Percentiles rank a stretch among this genome's conserved stretches.
phyloP scores from a whole-genome alignment of 2,888 invertebrate genomes.

The Hydrotaea cyrtoneurina region DNA sequence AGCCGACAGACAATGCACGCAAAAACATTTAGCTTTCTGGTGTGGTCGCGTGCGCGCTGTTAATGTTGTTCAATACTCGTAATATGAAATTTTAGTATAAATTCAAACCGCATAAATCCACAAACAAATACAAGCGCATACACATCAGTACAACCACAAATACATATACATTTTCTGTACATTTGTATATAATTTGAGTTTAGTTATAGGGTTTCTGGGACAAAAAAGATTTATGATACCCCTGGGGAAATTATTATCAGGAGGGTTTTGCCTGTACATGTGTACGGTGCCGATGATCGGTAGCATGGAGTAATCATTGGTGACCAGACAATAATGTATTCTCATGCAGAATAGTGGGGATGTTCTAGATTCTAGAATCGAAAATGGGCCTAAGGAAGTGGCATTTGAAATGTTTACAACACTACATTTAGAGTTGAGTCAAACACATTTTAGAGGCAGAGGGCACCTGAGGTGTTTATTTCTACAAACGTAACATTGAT shows the following conservation, averaged over 20 bases:
- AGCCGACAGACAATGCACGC: background rate
- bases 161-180: background rate
- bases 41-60: conserved; percentile 65
- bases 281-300: too few relatives aligned
- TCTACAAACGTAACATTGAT: too few relatives aligned
- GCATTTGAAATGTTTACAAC: too few relatives aligned
- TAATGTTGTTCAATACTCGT: conserved; percentile 65
- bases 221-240: conserved; percentile 15
- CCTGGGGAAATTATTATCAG: background rate
- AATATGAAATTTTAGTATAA: conserved; percentile 46
- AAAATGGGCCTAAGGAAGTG: too few relatives aligned
- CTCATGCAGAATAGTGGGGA: too few relatives aligned
- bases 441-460: too few relatives aligned
- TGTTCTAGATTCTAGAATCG: too few relatives aligned
- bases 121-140: background rate
- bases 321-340: too few relatives aligned
- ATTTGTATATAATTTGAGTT: conserved; percentile 39
- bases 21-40: conserved; percentile 65
- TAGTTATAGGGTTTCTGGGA: conserved; percentile 43
- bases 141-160: conserved; percentile 37
- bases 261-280: too few relatives aligned
- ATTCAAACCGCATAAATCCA: conserved; percentile 38
- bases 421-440: too few relatives aligned
- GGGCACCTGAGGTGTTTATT: too few relatives aligned
- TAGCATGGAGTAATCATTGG: too few relatives aligned